Conservation (phyloP, 2,888 invertebrate species). For the Clusia tigrina region DNA sequence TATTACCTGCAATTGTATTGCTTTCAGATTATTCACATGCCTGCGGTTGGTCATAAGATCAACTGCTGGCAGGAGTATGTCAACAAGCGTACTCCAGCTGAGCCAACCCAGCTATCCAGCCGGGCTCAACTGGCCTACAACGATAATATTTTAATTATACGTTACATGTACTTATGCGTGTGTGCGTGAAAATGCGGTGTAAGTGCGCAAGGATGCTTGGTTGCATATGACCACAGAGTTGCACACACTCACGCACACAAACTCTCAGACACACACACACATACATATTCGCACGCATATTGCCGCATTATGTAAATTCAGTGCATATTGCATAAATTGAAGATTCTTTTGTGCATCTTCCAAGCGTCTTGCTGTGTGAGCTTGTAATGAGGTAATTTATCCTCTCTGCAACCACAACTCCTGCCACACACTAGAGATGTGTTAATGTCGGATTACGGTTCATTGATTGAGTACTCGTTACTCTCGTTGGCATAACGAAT, state of each 20-base stretch:
- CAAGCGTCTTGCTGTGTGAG: background rate
- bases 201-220: background rate
- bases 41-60: slow-evolving; percentile 55
- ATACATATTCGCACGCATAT: background rate
- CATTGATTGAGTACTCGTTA: too few relatives aligned
- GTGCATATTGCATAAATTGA: background rate
- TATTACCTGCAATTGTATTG: slow-evolving; percentile 36
- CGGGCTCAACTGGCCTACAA: too few relatives aligned
- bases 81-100: slow-evolving; percentile 40
- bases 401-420: slow-evolving; percentile 5
- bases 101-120: too few relatives aligned
- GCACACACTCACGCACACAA: background rate
- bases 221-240: too few relatives aligned
- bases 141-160: too few relatives aligned
- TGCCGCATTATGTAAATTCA: background rate
- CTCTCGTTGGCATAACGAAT: too few relatives aligned
- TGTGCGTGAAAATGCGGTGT: background rate
- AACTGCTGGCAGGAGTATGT: slow-evolving; percentile 58
- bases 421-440: background rate
- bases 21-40: slow-evolving; percentile 58
- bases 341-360: background rate
- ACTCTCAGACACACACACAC: background rate
- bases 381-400: slow-evolving; percentile 15
- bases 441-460: too few relatives aligned
- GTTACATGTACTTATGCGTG: background rate